Conservation (phyloP, 1,140 invertebrate genomes). For the Drosophila sproati region DNA sequence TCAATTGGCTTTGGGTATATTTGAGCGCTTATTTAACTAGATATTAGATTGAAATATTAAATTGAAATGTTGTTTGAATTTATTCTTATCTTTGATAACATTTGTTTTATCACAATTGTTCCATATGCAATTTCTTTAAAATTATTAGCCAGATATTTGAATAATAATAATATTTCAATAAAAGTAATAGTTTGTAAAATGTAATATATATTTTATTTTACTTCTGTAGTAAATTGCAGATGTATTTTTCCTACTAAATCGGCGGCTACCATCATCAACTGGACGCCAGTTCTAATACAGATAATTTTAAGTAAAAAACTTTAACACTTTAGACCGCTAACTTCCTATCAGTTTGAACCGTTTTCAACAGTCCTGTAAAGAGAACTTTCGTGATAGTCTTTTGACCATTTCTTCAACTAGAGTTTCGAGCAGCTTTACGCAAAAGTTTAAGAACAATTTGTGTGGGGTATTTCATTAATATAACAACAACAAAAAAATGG, state of each 20-base stretch:
- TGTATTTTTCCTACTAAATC: background rate
- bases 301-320: conserved; percentile 14
- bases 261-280: background rate
- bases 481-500: conserved; percentile 46
- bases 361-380: conserved; percentile 45
- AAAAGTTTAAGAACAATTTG: conserved; percentile 60
- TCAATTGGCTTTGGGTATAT: background rate
- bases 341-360: conserved; percentile 14
- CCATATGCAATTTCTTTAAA: no score
- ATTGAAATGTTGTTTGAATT: no score
- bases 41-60: background rate
- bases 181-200: no score
- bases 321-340: conserved; percentile 10
- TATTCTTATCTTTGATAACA: no score
- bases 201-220: no score
- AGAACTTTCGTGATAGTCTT: conserved; percentile 35
- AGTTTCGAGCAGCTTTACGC: conserved; percentile 48
- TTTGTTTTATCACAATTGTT: no score
- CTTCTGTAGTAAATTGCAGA: no score
- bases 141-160: no score
- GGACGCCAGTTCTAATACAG: background rate
- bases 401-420: conserved; percentile 63
- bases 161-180: no score
- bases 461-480: conserved; percentile 70
- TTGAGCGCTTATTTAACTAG: background rate